Evolutionary conservation across 2,113 vertebrate genomes (phyloP), one percentile per base, ranked within the genome.

Genomic region (Microtus ochrogaster): DNA sequence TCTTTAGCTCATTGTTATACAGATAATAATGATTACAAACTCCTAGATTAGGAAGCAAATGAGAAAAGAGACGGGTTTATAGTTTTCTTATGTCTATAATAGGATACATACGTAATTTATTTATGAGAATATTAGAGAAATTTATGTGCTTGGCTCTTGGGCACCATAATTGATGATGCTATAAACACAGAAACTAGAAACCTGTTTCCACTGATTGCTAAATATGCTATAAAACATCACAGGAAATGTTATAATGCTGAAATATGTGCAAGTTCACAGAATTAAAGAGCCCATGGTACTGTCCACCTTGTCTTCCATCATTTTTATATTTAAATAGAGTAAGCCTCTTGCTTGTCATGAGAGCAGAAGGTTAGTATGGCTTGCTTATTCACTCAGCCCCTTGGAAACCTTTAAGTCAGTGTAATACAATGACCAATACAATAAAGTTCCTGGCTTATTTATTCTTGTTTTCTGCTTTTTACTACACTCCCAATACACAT

Each of bases 61-160:
- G 84, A 88, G 13, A 16, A 81, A 91, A 85, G 1, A 39, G 26
- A 58, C 5, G 0, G 11, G 68, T 74, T 81, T 90, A 66, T 39
- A 52, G 22, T 14, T 81, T 91, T 58, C 2, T 17, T 78, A 3
- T 22, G 63, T 94, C n/a, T 66, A 12, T 9, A 58, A 89, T 58
- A 8, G 14, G 0, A 88, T 55, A 2, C 24, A 66, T 88, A 3
- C 3, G 16, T 55, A 72, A 72, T 30, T 72, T 87, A 73, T 73
- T 88, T 55, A 28, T 72, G 21, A 85, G 55, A 93, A 85, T 44
- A 72, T 65, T 26, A 84, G 36, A 87, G 5, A n/a, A 87, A 58
- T 61, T 33, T 58, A 49, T 83, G n/a, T 65, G n/a, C 7, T 36
- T 96, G 9, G 36, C 91, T 76, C 95, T 89, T 94, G 70, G 96